Evolutionary conservation across 1,140 invertebrate species (phyloP), one percentile per base, ranked within the genome.

Genomic region (Zaprionus nigranus): DNA sequence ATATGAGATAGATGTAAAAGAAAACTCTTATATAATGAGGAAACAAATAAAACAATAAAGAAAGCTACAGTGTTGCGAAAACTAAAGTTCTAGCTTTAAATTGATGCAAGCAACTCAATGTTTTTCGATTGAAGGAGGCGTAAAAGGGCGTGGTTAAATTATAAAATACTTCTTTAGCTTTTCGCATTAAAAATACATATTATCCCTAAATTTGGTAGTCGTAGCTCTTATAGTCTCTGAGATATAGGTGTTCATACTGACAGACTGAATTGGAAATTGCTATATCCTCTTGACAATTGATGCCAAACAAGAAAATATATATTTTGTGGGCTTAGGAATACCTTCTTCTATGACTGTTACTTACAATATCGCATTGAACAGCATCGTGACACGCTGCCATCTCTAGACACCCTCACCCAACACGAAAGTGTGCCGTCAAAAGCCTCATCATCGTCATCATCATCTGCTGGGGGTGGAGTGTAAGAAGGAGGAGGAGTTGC

Each of bases 391-490:
- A 61, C 59, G 34, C 22, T 24, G 0, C 4, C 64, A 66, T n/a
- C 54, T 36, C 64, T 66, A 46, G 40, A 24, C 79, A 82, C 36
- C 53, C 53, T 43, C 30, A 12, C 15, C 38, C 56, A n/a, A 20
- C 12, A 17, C 54, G 5, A 46, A 58, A 22, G 24, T 30, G 60
- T 59, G 53, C 34, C 60, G 30, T 63, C 60, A 66, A 40, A 46
- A 58, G 53, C 24, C 58, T 51, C 73, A 64, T 75, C 72, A 56
- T 78, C 65, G 60, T 62, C 51, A 62, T 70, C 61, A 75, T 63
- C 65, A 56, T 51, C 51, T 46, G 57, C 28, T 34, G 62, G 13
- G 20, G 30, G 20, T 9, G 43, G 51, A 56, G 40, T 46, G 3
- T 34, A n/a, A 30, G 30, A 20, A 24, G 63, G 22, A 22, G 38